These are phyloP conservation scores for Rousettus leschenaultii DNA, from an alignment of 2,113 vertebrate genomes.

Conservation along the genomic window DNA sequence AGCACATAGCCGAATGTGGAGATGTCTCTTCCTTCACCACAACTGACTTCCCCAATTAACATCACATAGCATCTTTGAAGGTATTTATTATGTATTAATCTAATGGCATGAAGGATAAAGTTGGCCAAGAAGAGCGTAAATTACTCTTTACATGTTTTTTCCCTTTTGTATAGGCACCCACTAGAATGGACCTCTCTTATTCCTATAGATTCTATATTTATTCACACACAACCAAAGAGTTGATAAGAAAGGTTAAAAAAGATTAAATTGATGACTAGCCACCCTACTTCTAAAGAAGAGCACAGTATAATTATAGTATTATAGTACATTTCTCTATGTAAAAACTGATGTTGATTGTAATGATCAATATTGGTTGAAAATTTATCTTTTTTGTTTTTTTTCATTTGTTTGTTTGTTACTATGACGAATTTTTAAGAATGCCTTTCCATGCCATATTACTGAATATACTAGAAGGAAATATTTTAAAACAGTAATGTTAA, in stretches of 20 bases:
- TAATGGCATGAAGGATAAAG: not conserved
- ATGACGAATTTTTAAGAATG: not conserved
- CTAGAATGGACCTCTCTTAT: not conserved
- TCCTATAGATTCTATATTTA: not conserved
- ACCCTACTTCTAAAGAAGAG: not conserved
- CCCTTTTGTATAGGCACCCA: not conserved
- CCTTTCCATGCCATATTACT: not conserved
- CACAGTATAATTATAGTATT: not conserved
- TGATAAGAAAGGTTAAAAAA: not conserved
- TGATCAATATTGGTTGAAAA: not conserved
- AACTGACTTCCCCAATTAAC: not conserved
- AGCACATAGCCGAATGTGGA: not conserved
- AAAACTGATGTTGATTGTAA: not conserved
- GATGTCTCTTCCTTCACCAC: not conserved
- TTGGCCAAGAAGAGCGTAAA: not conserved
- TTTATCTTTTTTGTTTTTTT: not conserved
- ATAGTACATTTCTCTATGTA: not conserved
- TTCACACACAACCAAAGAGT: not conserved
- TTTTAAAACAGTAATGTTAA: not conserved
- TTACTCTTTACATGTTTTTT: not conserved
- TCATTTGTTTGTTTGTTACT: not conserved
- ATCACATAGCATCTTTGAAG: not conserved
- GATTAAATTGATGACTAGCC: not conserved
- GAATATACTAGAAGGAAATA: not conserved
- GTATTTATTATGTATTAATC: not conserved